Conservation (phyloP, 2,113 vertebrate genomes). For the Thymallus thymallus region DNA sequence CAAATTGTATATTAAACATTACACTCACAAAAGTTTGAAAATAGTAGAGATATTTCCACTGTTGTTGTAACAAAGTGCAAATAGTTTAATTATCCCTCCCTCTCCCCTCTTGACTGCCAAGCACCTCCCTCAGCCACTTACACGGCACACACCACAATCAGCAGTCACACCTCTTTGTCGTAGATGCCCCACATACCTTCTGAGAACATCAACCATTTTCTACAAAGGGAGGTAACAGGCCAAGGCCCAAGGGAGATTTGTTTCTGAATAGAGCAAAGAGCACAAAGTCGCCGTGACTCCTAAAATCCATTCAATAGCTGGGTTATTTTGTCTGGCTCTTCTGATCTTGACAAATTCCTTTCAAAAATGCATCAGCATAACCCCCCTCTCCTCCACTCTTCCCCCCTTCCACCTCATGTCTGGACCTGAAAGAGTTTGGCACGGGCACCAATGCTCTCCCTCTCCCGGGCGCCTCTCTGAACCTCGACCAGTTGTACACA, state of each 20-base stretch:
- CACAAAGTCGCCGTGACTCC: constrained; percentile 8
- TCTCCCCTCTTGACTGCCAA: constrained; percentile 16
- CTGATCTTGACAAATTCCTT: constrained; percentile 36
- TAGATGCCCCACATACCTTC: constrained; percentile 39
- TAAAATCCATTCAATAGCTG: constrained; percentile 6
- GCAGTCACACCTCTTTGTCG: constrained; percentile 37
- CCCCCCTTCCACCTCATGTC: constrained; percentile 6
- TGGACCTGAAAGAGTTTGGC: too few relatives aligned
- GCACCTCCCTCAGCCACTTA: constrained; percentile 50
- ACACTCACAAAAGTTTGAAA: too few relatives aligned
- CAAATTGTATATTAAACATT: too few relatives aligned
- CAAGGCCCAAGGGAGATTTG: constrained; percentile 9
- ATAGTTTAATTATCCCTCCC: too few relatives aligned
- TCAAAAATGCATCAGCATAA: not conserved
- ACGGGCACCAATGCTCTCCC: constrained; percentile 42
- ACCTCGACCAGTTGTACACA: constrained; percentile 24
- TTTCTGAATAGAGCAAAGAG: constrained; percentile 12
- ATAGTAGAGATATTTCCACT: too few relatives aligned
- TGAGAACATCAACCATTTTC: constrained; percentile 33
- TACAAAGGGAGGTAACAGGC: constrained; percentile 35
- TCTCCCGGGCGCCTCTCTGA: not conserved
- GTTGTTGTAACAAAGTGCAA: too few relatives aligned
- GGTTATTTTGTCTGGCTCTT: constrained; percentile 25
- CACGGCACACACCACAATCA: constrained; percentile 33
- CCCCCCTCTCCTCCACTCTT: not conserved